Conservation (phyloP, 2,113 vertebrate genomes). For the Propithecus coquereli region DNA sequence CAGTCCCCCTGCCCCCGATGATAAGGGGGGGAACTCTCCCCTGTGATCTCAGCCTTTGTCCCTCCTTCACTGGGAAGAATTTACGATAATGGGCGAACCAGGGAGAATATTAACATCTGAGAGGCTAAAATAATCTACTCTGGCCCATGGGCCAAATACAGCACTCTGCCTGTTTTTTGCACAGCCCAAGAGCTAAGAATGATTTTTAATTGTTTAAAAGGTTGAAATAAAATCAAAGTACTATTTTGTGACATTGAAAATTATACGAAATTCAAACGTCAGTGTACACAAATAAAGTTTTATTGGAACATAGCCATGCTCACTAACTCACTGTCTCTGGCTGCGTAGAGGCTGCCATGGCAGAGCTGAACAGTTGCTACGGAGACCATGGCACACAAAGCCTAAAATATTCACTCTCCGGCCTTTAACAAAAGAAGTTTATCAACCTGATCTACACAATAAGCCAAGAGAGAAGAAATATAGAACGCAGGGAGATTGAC, state of each 20-base stretch:
- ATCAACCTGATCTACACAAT: not conserved
- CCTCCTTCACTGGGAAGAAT: not conserved
- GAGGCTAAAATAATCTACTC: not conserved
- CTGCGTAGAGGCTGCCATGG: not conserved
- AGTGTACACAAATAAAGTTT: not conserved
- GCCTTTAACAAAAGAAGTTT: not conserved
- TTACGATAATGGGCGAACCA: not conserved
- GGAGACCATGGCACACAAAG: not conserved
- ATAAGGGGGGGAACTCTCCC: not conserved
- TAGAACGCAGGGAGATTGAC: accelerated
- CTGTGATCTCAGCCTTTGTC: not conserved
- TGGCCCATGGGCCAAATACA: not conserved
- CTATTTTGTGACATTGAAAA: not conserved
- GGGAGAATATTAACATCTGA: not conserved
- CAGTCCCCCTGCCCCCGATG: not conserved
- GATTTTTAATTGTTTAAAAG: not conserved
- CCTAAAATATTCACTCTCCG: not conserved
- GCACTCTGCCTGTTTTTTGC: not conserved
- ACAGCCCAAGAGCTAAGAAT: not conserved
- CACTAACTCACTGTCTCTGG: not conserved
- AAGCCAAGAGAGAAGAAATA: not conserved
- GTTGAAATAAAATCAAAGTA: not conserved
- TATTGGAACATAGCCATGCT: not conserved
- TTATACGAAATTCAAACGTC: not conserved
- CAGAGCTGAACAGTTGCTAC: not conserved